These are phyloP conservation scores for Leptoclinus maculatus DNA, from an alignment of 2,797 vertebrate genomes.

Conservation along the genomic window DNA sequence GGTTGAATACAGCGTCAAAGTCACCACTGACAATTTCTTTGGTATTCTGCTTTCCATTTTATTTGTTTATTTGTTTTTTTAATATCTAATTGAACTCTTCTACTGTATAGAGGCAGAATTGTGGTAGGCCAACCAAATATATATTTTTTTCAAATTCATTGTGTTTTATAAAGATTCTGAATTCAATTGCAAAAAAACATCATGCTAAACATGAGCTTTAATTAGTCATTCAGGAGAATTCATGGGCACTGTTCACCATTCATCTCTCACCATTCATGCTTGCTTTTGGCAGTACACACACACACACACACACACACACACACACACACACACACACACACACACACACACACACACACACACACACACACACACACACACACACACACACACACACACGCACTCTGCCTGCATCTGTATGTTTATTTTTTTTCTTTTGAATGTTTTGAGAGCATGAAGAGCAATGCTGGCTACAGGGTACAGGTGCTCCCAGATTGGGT, in stretches of 20 bases:
- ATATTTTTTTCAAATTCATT: conserved; percentile 40
- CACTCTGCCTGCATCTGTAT: conserved; percentile 38
- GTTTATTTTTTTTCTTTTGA: conserved; percentile 40
- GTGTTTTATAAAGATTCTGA: conserved; percentile 53
- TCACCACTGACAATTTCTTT: conserved; percentile 7
- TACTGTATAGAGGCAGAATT: conserved; percentile 8
- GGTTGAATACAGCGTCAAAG: conserved; percentile 23
- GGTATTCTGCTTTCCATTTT: conserved; percentile 6
- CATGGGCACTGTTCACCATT: conserved; percentile 71
- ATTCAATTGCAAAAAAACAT: conserved; percentile 61
- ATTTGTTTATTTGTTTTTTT: conserved; percentile 28
- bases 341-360: conserved; percentile 38
- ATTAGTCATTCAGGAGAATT: conserved; percentile 76
- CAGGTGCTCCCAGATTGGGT: conserved; percentile 72
- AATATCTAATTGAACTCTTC: conserved; percentile 2
- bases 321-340: conserved; percentile 44
- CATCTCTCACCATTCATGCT: conserved; percentile 70
- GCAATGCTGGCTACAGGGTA: conserved; percentile 72
- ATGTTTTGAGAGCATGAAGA: conserved; percentile 66
- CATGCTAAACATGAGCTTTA: conserved; percentile 58
- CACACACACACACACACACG: conserved; percentile 45
- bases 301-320: conserved; percentile 35
- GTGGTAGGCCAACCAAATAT: conserved; percentile 34
- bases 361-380: conserved; percentile 41
- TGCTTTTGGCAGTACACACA: conserved; percentile 60